phyloP scores from a whole-genome alignment of 2,113 vertebrate species.

The Hoplias malabaricus region DNA sequence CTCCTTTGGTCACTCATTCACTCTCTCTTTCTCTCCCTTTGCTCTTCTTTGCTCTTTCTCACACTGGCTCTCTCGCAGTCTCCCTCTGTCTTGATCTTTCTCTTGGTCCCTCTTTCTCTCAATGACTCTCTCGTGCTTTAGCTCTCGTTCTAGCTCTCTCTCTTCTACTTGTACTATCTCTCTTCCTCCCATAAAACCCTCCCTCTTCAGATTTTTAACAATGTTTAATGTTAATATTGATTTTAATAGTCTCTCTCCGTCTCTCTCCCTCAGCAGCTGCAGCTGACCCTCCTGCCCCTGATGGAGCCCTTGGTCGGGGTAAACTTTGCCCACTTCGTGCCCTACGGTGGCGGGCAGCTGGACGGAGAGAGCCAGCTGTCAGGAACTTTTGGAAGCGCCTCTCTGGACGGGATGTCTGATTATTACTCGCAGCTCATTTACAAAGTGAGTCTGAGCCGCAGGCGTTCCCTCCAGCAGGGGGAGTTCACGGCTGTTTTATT shows the following conservation, averaged over 20 bases:
- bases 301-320: conserved; percentile 94
- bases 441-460: conserved; percentile 67
- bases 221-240: too few species aligned
- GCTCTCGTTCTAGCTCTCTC: not conserved
- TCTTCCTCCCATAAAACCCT: too few species aligned
- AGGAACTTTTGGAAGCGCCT: conserved; percentile 90
- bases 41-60: not conserved
- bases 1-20: not conserved
- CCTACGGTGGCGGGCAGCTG: conserved; percentile 87
- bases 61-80: not conserved
- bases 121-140: not conserved
- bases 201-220: too few species aligned
- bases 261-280: conserved; percentile 63
- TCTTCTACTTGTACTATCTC: too few species aligned
- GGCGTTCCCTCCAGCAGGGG: not conserved
- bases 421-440: conserved; percentile 96
- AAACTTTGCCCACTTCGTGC: conserved; percentile 90
- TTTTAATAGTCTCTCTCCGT: too few species aligned
- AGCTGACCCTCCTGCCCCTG: conserved; percentile 91
- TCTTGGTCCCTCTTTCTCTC: not conserved
- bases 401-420: conserved; percentile 90
- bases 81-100: not conserved
- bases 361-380: conserved; percentile 85
- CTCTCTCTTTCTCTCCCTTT: not conserved
- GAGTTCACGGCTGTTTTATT: not conserved